Percentiles rank a stretch among this genome's conserved stretches.
Conservation (phyloP, 2,797 vertebrate genomes). For the Eptatretus atami region DNA sequence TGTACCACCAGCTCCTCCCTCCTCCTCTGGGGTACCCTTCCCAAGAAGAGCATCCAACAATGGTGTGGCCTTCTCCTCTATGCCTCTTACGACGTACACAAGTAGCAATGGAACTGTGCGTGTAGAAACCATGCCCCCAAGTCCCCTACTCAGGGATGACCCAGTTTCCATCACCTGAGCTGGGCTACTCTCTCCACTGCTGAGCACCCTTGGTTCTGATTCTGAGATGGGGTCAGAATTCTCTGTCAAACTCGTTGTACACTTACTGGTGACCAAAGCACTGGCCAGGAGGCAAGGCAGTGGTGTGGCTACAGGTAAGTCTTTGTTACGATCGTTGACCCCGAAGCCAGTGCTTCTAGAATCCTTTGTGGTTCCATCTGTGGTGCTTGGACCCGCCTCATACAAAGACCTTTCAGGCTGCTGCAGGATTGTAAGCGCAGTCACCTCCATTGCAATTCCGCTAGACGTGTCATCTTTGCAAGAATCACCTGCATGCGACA, state of each 20-base stretch:
- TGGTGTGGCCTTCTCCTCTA: conserved; percentile 83
- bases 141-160: conserved; percentile 42
- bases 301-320: background rate
- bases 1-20: conserved; percentile 11
- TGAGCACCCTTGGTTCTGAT: conserved; percentile 8
- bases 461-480: background rate
- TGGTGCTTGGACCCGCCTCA: conserved; percentile 86
- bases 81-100: conserved; percentile 85
- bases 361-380: conserved; percentile 94
- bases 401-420: conserved; percentile 93
- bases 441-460: conserved; percentile 53
- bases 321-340: conserved; percentile 24
- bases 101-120: conserved; percentile 75
- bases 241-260: conserved; percentile 17
- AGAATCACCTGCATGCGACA: too few species aligned
- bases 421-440: conserved; percentile 71
- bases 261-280: conserved; percentile 69
- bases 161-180: conserved; percentile 78
- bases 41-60: conserved; percentile 95
- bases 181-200: conserved; percentile 36
- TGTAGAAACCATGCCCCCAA: conserved; percentile 40
- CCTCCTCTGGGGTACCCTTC: conserved; percentile 84
- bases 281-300: conserved; percentile 62
- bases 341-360: conserved; percentile 47
- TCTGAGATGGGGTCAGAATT: conserved; percentile 20